phyloP scores from a whole-genome alignment of 2,113 vertebrate genomes.

The Sylvilagus bachmani region DNA sequence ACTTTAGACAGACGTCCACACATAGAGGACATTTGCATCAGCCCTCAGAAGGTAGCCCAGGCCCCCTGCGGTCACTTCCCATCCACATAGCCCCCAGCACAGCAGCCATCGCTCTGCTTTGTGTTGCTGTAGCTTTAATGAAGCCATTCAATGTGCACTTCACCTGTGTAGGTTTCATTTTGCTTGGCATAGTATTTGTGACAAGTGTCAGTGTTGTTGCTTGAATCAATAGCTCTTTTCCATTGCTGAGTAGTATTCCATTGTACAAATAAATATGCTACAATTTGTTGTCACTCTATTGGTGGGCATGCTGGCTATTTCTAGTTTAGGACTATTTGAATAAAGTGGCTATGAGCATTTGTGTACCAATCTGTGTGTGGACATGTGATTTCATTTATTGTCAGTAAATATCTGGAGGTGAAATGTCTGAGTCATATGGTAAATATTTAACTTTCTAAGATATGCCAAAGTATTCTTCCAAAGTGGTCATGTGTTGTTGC shows the following conservation, averaged over 20 bases:
- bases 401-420: constrained; percentile 60
- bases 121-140: background rate
- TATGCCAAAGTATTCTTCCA: background rate
- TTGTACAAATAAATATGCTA: background rate
- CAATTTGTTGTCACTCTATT: background rate
- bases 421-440: background rate
- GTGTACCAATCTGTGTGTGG: constrained; percentile 44
- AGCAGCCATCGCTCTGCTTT: background rate
- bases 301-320: background rate
- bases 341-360: constrained; percentile 52
- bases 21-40: background rate
- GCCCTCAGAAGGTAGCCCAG: background rate
- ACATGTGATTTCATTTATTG: constrained; percentile 56
- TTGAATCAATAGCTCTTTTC: background rate
- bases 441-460: background rate
- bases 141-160: background rate
- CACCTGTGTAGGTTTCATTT: background rate
- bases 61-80: background rate
- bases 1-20: background rate
- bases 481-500: background rate
- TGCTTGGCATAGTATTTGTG: background rate
- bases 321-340: constrained; percentile 47
- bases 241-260: background rate
- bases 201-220: background rate
- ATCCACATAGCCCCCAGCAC: background rate